Percentiles rank a stretch among this genome's conserved stretches.
These are phyloP conservation scores for Abramis brama DNA, from an alignment of 2,113 vertebrate genomes.

Conservation along the genomic window DNA sequence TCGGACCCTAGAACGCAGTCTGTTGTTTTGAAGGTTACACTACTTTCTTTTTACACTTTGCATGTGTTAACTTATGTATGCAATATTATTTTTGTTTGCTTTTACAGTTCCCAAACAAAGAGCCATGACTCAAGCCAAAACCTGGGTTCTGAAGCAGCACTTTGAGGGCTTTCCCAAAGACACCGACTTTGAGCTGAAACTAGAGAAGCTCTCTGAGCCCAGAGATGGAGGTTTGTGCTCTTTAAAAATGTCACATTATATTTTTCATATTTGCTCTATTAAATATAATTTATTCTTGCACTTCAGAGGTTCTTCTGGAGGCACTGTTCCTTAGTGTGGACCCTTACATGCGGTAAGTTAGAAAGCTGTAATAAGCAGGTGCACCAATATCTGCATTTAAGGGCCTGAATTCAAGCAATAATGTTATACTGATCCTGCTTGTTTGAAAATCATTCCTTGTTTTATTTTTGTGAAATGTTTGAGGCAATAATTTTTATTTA, in stretches of 20 bases:
- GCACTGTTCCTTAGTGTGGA: constrained; percentile 84
- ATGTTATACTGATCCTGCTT: neutral
- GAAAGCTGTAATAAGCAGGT: neutral
- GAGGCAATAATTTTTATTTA: neutral
- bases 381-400: neutral
- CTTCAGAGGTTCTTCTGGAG: constrained; percentile 82
- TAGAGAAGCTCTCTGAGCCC: constrained; percentile 71
- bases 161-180: constrained; percentile 78
- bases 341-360: constrained; percentile 83
- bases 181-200: constrained; percentile 77
- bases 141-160: constrained; percentile 79
- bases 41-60: neutral
- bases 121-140: constrained; percentile 71
- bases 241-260: neutral
- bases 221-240: constrained; percentile 76
- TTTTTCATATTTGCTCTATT: neutral
- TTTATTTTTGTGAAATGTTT: neutral
- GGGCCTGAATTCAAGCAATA: neutral
- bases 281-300: neutral
- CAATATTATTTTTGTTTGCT: neutral
- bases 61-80: neutral
- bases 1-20: neutral
- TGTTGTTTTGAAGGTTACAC: neutral
- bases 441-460: neutral
- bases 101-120: constrained; percentile 44